These are phyloP conservation scores for Augiades crinisus DNA, from an alignment of 2,888 invertebrate genomes.

Conservation along the genomic window DNA sequence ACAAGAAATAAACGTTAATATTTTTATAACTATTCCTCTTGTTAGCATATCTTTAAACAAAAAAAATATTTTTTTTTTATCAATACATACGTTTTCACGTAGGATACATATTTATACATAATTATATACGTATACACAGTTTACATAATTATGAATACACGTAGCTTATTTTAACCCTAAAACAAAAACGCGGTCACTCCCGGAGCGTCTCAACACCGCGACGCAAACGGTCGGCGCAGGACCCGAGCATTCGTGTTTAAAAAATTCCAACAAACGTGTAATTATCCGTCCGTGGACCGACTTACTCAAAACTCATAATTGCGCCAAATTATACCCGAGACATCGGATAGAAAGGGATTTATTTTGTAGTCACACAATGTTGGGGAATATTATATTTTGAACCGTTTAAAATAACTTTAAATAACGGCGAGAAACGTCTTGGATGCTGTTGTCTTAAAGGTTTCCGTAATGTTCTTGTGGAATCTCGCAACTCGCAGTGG, in stretches of 20 bases:
- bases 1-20: no score
- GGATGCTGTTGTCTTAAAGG: no score
- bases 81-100: no score
- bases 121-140: no score
- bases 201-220: constrained; percentile 5
- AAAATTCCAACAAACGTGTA: constrained; percentile 24
- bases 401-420: no score
- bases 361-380: constrained; percentile 15
- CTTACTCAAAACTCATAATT: constrained; percentile 27
- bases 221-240: background rate
- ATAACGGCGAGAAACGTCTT: no score
- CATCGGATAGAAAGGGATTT: constrained; percentile 23
- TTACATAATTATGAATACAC: background rate
- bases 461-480: no score
- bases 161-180: background rate
- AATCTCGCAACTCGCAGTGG: no score
- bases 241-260: constrained; percentile 10
- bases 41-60: no score
- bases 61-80: no score
- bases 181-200: background rate
- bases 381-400: constrained; percentile 1
- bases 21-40: no score
- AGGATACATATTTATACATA: no score
- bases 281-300: constrained; percentile 22
- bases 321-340: constrained; percentile 23